phyloP scores from a whole-genome alignment of 2,113 vertebrate genomes.

The Cyanistes caeruleus region DNA sequence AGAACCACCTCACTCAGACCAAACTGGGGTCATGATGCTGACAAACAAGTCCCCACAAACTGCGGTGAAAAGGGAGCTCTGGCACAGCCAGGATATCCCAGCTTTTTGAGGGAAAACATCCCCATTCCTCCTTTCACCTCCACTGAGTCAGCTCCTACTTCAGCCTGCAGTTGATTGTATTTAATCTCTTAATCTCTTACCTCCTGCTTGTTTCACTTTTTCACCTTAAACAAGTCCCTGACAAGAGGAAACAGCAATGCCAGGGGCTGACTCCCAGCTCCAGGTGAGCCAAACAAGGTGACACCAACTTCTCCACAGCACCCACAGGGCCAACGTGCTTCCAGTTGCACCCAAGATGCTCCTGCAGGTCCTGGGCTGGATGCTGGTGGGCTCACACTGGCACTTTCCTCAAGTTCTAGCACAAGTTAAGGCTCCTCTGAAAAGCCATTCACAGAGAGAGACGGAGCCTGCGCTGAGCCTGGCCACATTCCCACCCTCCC shows the following conservation, averaged over 20 bases:
- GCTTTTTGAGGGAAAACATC: neutral
- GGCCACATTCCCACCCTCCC: neutral
- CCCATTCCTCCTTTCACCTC: neutral
- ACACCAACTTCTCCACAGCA: accelerated
- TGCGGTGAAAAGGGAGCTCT: neutral
- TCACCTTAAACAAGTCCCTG: neutral
- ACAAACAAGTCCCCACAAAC: neutral
- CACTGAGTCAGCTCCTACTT: neutral
- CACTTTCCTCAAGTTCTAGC: neutral
- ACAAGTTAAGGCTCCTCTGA: neutral
- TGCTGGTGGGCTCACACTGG: neutral
- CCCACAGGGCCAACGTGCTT: accelerated
- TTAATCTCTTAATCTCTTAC: constrained; percentile 18
- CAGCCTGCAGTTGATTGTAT: neutral
- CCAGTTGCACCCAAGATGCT: neutral
- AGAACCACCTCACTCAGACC: accelerated
- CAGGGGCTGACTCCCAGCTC: neutral
- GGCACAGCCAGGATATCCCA: neutral
- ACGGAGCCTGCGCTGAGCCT: neutral
- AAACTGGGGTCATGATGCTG: neutral
- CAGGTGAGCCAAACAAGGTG: neutral
- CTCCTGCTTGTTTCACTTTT: constrained; percentile 36
- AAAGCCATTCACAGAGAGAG: neutral
- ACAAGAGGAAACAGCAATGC: neutral
- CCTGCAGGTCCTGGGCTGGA: neutral